Evolutionary conservation across 2,888 invertebrate species (phyloP), one percentile per base, ranked within the genome.

Genomic region (Adelphocoris suturalis): DNA sequence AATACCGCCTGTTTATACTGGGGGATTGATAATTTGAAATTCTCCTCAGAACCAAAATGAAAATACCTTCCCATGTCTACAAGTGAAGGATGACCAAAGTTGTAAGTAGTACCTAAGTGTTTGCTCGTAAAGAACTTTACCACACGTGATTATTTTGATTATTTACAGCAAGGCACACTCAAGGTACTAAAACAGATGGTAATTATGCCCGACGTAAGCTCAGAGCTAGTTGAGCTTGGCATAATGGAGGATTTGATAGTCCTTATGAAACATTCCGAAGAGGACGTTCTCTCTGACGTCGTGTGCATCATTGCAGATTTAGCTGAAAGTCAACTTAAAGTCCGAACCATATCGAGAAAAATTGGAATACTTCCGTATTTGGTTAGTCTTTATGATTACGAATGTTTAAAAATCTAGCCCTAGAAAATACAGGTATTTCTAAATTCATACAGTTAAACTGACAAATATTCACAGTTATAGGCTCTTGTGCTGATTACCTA

Each of bases 251-350:
- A 89, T 37, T 52, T 89, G 28, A 75, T 84, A 19, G 75, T 16
- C 13, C 84, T 89, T 13, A 68, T 89, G n/a, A 75, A 84, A 68
- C 82, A 82, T n/a, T 89, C 89, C 4, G 89, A 89, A 75, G 84
- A 84, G n/a, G 89, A 89, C 84, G 48, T 89, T 27, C 75, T 89
- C n/a, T 46, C 46, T 13, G 82, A 84, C 48, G 84, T 75, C 13
- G 84, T 89, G 11, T 68, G 75, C 68, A 89, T 89, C 28, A 27
- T 75, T 23, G 89, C 82, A n/a, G 82, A 82, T 89, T 89, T 89
- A 28, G 78, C 89, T 47, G 89, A 89, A 84, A 88, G 88, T 55
- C 89, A 89, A 28, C 28, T 82, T 12, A 89, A 84, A 68, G 75
- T 84, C 13, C 84, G 89, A 48, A 89, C 89, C 12, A 89, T 89